phyloP scores from a whole-genome alignment of 2,888 invertebrate genomes.

The Acrocera orbiculus region DNA sequence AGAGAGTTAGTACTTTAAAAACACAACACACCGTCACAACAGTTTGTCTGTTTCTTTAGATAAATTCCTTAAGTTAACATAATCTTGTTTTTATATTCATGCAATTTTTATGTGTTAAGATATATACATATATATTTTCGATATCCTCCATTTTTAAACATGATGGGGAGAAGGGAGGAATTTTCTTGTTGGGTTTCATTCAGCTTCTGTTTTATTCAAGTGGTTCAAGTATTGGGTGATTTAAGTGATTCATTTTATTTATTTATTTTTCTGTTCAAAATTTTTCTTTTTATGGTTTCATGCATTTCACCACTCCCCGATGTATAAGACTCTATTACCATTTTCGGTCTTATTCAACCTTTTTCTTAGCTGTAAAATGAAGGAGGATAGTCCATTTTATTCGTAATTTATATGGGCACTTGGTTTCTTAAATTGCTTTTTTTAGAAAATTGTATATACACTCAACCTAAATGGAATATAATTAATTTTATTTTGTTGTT shows the following conservation, averaged over 20 bases:
- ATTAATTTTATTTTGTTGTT: slow-evolving; percentile 31
- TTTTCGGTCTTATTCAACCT: slow-evolving; percentile 3
- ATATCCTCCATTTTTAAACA: too few species aligned
- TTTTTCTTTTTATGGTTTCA: slow-evolving; percentile 7
- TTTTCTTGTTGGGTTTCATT: too few species aligned
- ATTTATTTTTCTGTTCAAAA: slow-evolving; percentile 10
- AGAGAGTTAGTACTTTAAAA: too few species aligned
- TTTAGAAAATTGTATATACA: slow-evolving; percentile 27
- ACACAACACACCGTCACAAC: too few species aligned
- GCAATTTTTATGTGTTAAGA: too few species aligned
- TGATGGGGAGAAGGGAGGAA: too few species aligned
- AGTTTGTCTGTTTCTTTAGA: too few species aligned
- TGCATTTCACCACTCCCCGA: slow-evolving; percentile 2
- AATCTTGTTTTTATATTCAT: too few species aligned
- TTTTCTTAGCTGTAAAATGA: slow-evolving; percentile 4
- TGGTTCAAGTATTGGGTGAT: slow-evolving; percentile 10
- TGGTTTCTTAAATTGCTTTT: slow-evolving; percentile 33
- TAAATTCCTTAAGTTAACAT: too few species aligned
- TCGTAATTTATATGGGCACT: slow-evolving; percentile 33
- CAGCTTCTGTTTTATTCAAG: too few species aligned
- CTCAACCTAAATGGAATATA: slow-evolving; percentile 33
- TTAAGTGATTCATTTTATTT: slow-evolving; percentile 12
- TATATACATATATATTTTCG: too few species aligned
- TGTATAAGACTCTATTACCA: too few species aligned
- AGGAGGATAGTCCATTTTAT: slow-evolving; percentile 6